Evolutionary conservation across 2,113 vertebrate species (phyloP).

Genomic region (Tangachromis dhanisi): DNA sequence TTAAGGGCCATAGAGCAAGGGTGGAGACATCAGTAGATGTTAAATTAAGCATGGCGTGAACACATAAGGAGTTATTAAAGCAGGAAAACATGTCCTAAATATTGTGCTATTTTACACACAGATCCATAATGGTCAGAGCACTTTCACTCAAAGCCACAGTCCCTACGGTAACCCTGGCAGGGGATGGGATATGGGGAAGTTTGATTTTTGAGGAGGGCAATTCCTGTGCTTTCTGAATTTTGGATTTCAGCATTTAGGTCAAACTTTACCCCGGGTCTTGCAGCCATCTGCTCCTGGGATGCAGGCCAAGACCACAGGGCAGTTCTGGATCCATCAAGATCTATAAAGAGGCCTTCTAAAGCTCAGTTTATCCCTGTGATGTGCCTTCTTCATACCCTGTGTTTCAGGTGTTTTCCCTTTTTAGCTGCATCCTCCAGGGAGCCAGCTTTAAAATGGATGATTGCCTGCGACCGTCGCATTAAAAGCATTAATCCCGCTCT

Average conservation of each 20-base stretch:
- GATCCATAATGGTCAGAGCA: slow-evolving; percentile 19
- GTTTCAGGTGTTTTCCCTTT: slow-evolving; percentile 72
- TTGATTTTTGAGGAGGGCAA: neutral
- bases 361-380: slow-evolving; percentile 26
- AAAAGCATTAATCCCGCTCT: slow-evolving; percentile 75
- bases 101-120: slow-evolving; percentile 11
- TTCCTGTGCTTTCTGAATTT: slow-evolving; percentile 18
- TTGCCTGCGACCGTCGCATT: slow-evolving; percentile 68
- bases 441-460: slow-evolving; percentile 70
- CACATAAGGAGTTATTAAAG: slow-evolving; percentile 64
- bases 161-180: slow-evolving; percentile 8
- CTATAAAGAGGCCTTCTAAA: slow-evolving; percentile 17
- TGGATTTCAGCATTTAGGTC: slow-evolving; percentile 69
- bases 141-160: neutral
- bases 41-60: slow-evolving; percentile 64
- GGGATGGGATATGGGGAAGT: neutral
- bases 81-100: slow-evolving; percentile 47
- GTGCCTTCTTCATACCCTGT: slow-evolving; percentile 34
- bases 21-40: slow-evolving; percentile 54
- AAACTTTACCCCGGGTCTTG: slow-evolving; percentile 64
- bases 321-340: slow-evolving; percentile 30
- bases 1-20: slow-evolving; percentile 28
- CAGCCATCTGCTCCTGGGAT: slow-evolving; percentile 71
- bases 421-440: slow-evolving; percentile 64
- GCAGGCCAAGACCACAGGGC: slow-evolving; percentile 65